These are phyloP conservation scores for Elgaria multicarinata DNA, from an alignment of 2,113 vertebrate species.

Conservation along the genomic window DNA sequence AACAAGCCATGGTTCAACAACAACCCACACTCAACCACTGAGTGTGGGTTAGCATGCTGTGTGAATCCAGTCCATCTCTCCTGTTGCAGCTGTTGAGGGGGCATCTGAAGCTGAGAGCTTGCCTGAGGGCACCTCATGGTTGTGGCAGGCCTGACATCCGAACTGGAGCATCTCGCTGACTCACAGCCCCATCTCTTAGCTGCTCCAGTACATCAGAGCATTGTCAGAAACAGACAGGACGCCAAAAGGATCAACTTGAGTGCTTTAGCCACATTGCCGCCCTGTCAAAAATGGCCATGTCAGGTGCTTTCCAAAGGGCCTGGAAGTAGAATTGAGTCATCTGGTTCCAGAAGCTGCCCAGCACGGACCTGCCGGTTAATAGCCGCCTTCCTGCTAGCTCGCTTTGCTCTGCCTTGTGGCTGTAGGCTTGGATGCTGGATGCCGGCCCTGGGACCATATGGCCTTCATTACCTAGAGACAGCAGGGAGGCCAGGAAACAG, in stretches of 20 bases:
- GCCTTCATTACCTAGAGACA: constrained; percentile 7
- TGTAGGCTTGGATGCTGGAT: neutral
- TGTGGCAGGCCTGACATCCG: neutral
- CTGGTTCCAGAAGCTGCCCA: neutral
- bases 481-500: neutral
- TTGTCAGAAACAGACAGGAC: neutral
- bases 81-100: neutral
- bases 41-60: too few species aligned
- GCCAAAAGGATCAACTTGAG: neutral
- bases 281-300: neutral
- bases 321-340: neutral
- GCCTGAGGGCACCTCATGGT: neutral
- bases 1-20: too few species aligned
- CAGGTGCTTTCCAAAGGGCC: neutral
- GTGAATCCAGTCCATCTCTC: neutral
- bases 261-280: neutral
- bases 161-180: neutral
- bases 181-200: neutral
- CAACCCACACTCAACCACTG: too few species aligned
- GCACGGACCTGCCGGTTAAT: neutral
- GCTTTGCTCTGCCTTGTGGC: neutral
- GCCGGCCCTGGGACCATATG: neutral
- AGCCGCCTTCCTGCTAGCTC: neutral
- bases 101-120: neutral
- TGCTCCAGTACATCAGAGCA: neutral